Evolutionary conservation across 2,888 invertebrate species (phyloP).

Genomic region (Escarpia spicata): DNA sequence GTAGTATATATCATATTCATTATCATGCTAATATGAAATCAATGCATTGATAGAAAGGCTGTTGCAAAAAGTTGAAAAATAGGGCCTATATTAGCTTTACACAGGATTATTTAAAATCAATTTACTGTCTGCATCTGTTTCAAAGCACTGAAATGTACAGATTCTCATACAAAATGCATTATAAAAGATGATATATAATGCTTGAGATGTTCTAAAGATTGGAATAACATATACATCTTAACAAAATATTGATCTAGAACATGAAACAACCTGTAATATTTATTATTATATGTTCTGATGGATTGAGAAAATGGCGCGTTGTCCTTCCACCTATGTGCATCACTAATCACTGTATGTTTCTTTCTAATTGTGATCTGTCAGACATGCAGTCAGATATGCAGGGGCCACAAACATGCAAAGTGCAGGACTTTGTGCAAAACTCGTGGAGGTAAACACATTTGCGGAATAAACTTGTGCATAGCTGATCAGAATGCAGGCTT

Average conservation of each 20-base stretch:
- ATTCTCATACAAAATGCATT: too few species aligned
- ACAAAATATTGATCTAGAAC: too few species aligned
- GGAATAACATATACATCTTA: too few species aligned
- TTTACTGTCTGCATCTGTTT: too few species aligned
- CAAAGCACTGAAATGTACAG: too few species aligned
- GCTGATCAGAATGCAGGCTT: conserved; percentile 3
- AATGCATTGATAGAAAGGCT: background rate
- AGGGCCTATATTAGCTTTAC: background rate
- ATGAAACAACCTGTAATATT: background rate
- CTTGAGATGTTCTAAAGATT: too few species aligned
- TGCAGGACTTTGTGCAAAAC: conserved; percentile 2
- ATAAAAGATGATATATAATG: too few species aligned
- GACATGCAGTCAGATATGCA: background rate
- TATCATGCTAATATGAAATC: background rate
- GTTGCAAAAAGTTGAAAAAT: background rate
- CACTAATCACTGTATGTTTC: background rate
- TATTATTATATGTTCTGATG: background rate
- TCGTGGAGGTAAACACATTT: background rate
- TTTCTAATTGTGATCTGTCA: background rate
- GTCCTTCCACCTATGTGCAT: background rate
- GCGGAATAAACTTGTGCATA: background rate
- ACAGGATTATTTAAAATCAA: too few species aligned
- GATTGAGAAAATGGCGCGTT: background rate
- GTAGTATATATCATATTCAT: background rate
- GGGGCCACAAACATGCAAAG: background rate